Percentiles rank a stretch among this genome's conserved stretches.
These are phyloP conservation scores for Daptonema setosum DNA, from an alignment of 2,888 invertebrate species.

Conservation along the genomic window DNA sequence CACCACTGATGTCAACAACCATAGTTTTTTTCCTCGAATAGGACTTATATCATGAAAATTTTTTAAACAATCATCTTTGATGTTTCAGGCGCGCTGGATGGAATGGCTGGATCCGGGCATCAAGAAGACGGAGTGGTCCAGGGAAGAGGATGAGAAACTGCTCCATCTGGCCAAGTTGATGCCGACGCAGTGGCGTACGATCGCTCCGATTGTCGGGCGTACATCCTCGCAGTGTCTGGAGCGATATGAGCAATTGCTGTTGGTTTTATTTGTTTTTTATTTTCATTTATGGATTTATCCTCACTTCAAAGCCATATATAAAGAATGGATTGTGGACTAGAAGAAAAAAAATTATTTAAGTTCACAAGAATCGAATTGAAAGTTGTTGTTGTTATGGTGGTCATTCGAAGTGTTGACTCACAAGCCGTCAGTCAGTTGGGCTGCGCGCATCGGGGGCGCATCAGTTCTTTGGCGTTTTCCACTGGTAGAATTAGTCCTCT, in stretches of 20 bases:
- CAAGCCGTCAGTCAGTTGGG: too few species aligned
- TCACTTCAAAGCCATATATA: not conserved
- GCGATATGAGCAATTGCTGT: slow-evolving; percentile 82
- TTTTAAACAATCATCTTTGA: not conserved
- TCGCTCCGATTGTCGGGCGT: slow-evolving; percentile 91
- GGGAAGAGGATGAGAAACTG: slow-evolving; percentile 94
- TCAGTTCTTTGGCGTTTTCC: too few species aligned
- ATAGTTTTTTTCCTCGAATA: too few species aligned
- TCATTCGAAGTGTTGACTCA: too few species aligned
- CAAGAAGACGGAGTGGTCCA: slow-evolving; percentile 98
- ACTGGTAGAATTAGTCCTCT: too few species aligned
- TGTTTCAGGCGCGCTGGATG: slow-evolving; percentile 31
- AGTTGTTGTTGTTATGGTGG: too few species aligned
- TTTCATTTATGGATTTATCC: not conserved
- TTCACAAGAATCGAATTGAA: too few species aligned
- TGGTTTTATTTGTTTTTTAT: slow-evolving; percentile 25
- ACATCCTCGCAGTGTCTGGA: slow-evolving; percentile 97
- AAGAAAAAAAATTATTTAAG: too few species aligned
- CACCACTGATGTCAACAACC: too few species aligned
- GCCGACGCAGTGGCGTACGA: slow-evolving; percentile 99
- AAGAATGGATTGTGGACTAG: too few species aligned
- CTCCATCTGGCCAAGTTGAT: slow-evolving; percentile 89
- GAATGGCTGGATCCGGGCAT: slow-evolving; percentile 99
- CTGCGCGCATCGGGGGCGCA: too few species aligned
- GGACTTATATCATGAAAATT: too few species aligned